phyloP scores from a whole-genome alignment of 37 sponge, comb jelly and placozoan genomes.

The Chondrosia reniformis region DNA sequence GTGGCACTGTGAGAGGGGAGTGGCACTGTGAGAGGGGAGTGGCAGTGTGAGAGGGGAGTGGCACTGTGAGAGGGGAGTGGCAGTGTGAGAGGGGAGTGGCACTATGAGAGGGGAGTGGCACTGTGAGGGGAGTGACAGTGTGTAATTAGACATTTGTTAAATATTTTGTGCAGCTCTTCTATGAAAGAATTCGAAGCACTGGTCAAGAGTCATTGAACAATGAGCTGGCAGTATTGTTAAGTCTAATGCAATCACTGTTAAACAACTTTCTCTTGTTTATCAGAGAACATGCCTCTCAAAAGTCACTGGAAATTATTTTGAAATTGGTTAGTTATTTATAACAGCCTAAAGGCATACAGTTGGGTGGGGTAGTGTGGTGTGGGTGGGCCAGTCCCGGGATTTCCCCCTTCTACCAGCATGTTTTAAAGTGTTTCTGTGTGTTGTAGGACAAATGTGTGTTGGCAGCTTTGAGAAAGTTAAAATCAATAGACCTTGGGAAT shows the following conservation, averaged over 20 bases:
- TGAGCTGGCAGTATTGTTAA: neutral
- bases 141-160: no score
- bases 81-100: no score
- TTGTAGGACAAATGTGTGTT: constrained; percentile 25
- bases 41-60: neutral
- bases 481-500: neutral
- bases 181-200: neutral
- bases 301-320: neutral
- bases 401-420: no score
- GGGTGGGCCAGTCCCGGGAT: no score
- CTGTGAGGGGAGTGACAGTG: no score
- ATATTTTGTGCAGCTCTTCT: no score
- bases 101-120: no score
- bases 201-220: neutral
- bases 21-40: neutral
- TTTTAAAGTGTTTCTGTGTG: no score
- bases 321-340: no score
- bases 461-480: neutral
- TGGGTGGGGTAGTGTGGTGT: no score
- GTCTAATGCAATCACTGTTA: neutral
- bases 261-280: neutral
- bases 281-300: neutral
- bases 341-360: no score
- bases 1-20: neutral
- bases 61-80: neutral